Evolutionary conservation across 1,140 invertebrate genomes (phyloP).

Genomic region (Limonius californicus): DNA sequence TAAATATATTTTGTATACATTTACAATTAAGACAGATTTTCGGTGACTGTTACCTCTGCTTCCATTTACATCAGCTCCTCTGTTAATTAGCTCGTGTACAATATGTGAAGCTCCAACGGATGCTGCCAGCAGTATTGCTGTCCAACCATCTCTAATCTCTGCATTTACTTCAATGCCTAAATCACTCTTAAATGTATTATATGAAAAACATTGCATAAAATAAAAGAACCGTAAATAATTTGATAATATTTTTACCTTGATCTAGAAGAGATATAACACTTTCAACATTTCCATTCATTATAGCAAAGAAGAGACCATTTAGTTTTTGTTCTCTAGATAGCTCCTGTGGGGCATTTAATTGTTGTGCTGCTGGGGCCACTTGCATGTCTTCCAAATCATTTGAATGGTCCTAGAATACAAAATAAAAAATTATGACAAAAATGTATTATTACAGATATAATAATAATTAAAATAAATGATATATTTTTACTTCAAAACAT

Average conservation of each 20-base stretch:
- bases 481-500: no score
- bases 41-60: conserved; percentile 33
- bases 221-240: no score
- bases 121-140: conserved; percentile 34
- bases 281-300: conserved; percentile 22
- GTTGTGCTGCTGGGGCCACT: background rate
- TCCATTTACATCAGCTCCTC: conserved; percentile 36
- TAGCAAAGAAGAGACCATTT: conserved; percentile 19
- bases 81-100: conserved; percentile 28
- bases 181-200: no score
- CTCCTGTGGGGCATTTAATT: no score
- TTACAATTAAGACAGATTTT: conserved; percentile 5
- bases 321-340: conserved; percentile 10
- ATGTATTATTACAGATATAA: no score
- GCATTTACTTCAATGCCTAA: no score
- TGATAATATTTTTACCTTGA: conserved; percentile 29
- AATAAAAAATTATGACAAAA: conserved; percentile 8
- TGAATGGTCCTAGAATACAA: conserved; percentile 12
- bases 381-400: conserved; percentile 15
- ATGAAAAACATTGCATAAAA: no score
- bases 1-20: conserved; percentile 3
- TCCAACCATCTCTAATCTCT: conserved; percentile 34
- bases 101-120: conserved; percentile 33
- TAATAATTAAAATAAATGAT: no score
- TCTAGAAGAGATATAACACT: conserved; percentile 21